Conservation (phyloP, 2,888 invertebrate genomes). For the Macrophya annulata region DNA sequence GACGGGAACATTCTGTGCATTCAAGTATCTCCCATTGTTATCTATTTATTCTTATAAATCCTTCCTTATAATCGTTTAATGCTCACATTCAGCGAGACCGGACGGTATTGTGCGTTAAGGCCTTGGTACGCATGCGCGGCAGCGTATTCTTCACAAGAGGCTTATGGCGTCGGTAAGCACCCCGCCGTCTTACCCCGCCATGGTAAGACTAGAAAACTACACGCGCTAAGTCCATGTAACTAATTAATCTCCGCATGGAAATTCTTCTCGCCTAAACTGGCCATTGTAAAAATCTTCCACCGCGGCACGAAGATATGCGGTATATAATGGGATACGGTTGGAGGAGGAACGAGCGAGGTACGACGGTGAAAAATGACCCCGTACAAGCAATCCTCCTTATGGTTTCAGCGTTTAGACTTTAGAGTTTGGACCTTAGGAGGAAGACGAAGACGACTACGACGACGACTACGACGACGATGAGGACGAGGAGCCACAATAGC, state of each 20-base stretch:
- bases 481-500: slow-evolving; percentile 33
- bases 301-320: slow-evolving; percentile 15
- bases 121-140: slow-evolving; percentile 74
- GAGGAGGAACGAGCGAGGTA: slow-evolving; percentile 38
- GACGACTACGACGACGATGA: background rate
- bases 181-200: slow-evolving; percentile 13
- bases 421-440: slow-evolving; percentile 7
- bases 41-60: slow-evolving; percentile 75
- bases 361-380: slow-evolving; percentile 61
- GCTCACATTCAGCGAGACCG: slow-evolving; percentile 72
- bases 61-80: slow-evolving; percentile 75
- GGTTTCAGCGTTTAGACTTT: background rate
- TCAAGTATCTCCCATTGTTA: slow-evolving; percentile 69
- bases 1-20: slow-evolving; percentile 56
- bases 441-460: background rate
- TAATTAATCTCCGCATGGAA: slow-evolving; percentile 74
- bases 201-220: slow-evolving; percentile 34
- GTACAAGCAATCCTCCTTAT: slow-evolving; percentile 44
- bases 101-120: slow-evolving; percentile 68
- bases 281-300: slow-evolving; percentile 63
- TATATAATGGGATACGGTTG: slow-evolving; percentile 26
- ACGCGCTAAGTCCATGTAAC: slow-evolving; percentile 68
- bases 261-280: slow-evolving; percentile 65
- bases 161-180: slow-evolving; percentile 65
- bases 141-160: slow-evolving; percentile 73